A percentile compares a stretch with the other conserved stretches of the same genome.
Conservation (phyloP, 2,113 vertebrate genomes). For the Psilopsiagon aymara region DNA sequence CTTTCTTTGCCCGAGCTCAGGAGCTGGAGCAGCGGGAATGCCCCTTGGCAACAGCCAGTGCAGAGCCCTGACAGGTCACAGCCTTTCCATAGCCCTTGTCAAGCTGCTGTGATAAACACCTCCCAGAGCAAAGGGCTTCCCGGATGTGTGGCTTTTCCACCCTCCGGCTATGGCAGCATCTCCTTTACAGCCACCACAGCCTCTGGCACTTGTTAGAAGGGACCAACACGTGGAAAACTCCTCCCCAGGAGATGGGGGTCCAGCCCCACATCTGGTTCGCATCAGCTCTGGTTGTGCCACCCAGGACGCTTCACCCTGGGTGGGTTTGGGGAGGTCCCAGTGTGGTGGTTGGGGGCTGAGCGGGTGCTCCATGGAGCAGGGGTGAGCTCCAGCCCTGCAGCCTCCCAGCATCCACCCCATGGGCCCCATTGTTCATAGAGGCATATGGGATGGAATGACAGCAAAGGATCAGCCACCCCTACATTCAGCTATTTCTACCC, state of each 20-base stretch:
- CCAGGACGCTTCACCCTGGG: not conserved
- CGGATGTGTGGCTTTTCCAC: not conserved
- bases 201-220: accelerated
- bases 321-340: not conserved
- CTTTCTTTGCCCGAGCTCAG: not conserved
- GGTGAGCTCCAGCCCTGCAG: not conserved
- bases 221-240: not conserved
- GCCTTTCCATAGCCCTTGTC: not conserved
- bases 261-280: not conserved
- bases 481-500: too few species aligned
- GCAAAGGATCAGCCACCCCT: not conserved
- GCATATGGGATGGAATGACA: accelerated
- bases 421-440: accelerated
- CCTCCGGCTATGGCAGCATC: not conserved
- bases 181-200: not conserved
- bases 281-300: not conserved
- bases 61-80: not conserved
- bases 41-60: not conserved
- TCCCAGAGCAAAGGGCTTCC: not conserved
- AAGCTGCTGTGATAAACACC: not conserved
- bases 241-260: not conserved
- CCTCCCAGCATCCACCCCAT: not conserved
- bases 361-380: not conserved
- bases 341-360: not conserved
- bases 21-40: not conserved